Evolutionary conservation across 2,797 vertebrate species (phyloP), one percentile per base, ranked within the genome.

Genomic region (Diglossa cyanea): DNA sequence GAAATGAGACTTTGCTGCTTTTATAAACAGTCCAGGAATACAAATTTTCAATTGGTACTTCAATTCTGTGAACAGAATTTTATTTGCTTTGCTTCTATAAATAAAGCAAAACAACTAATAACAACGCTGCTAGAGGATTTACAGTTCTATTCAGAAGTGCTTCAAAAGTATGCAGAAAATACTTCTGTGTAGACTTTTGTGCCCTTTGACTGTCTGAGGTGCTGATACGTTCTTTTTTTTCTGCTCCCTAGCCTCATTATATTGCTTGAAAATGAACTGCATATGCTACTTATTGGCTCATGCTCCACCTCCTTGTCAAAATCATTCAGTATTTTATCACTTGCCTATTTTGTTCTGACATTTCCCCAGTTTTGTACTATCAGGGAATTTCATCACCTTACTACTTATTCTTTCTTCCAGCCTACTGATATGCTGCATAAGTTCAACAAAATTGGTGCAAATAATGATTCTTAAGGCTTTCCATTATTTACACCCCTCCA

Each of bases 261-360:
- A 77, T 76, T 78, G 73, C 44, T 48, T 57, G 67, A 92, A 93
- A 95, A 92, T 42, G 21, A 94, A 48, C 54, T 73, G 35, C 45
- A 71, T 79, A 85, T 50, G 61, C 44, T 90, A 70, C 73, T 91
- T 77, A 65, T 31, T 0, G 17, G 78, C 37, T 86, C 47, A 76
- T 63, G 85, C 76, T 90, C 91, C 92, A 91, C 95, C 87, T 93
- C 55, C 82, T 90, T 86, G 82, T 94, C 91, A 91, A 83, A 93
- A 80, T 72, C 40, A 96, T 84, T 93, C 85, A 91, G 37, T 66
- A 90, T 91, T 96, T 91, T 88, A 93, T 86, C 82, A 86, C 44
- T 13, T 70, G 66, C 37, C 58, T 91, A 44, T 93, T 95, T 94
- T 76, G 55, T 86, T 88, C 93, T 67, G 70, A 92, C 61, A 78